Base-by-base conservation (phyloP, 2,113 vertebrate species). In the Nyctibius bracteatus region DNA sequence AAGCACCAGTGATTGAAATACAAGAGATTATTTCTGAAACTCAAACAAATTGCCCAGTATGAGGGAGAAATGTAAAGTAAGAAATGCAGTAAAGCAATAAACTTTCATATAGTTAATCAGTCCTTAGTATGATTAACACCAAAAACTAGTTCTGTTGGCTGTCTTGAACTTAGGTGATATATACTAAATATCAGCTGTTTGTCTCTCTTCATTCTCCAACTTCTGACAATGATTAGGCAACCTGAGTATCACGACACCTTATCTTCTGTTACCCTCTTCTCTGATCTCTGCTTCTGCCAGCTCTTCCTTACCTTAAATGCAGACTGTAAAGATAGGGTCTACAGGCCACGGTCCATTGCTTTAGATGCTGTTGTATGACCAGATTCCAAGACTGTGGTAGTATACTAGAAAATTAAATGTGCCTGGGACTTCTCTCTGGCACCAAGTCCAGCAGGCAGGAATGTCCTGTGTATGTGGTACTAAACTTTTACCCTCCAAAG, bases 241-340 rank as follows among this genome's bases (percentile, higher is more conserved):
- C n/a, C 31, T 0, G 0, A 82, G 27, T 52, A 52, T 71, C 66
- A 52, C 0, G 1, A 59, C 28, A 44, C 19, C 10, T 14, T 79
- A 35, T 68, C 41, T 79, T 37, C 35, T 58, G 55, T 30, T 68
- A 19, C 37, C 31, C 37, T 44, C 30, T 49, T 75, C 58, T 78
- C 27, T 81, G 49, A 18, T 37, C 14, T 43, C 59, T 44, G 10
- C 63, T 92, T 81, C 70, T 93, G 47, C 35, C 54, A 67, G 33
- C n/a, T 58, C 18, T 25, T 46, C 54, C 22, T 57, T 83, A 35
- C 41, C 31, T 52, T 46, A 65, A 75, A 63, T 61, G 62, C 58
- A 82, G 44, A 14, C 35, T 49, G 22, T 52, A 51, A 73, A 11
- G 44, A 47, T 24, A 47, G 17, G 12, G 5, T 67, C 35, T 23